Percentiles rank a stretch among this genome's conserved stretches.
phyloP scores from a whole-genome alignment of 92 coral and sea anemone species.

The Virgularia gustaviana region DNA sequence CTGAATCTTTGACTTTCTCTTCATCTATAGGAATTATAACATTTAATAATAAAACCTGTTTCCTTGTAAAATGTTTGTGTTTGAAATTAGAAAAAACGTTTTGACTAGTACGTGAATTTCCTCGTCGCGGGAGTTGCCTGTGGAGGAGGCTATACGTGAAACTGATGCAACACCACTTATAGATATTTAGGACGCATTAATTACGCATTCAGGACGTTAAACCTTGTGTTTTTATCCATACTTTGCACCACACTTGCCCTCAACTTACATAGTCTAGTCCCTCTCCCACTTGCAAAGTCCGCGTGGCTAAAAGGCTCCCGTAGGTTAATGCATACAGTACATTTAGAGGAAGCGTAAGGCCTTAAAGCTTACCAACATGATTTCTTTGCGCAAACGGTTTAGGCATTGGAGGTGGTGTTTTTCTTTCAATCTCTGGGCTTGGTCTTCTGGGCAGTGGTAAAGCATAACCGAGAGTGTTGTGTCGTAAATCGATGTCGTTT shows the following conservation, averaged over 20 bases:
- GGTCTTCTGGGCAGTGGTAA: constrained; percentile 32
- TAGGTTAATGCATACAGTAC: not conserved
- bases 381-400: constrained; percentile 71
- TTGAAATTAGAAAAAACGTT: no score
- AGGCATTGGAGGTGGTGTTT: constrained; percentile 84
- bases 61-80: no score
- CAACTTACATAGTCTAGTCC: no score
- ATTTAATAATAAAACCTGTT: no score
- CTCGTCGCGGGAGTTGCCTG: no score
- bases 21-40: not conserved
- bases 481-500: not conserved
- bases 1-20: not conserved
- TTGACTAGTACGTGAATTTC: no score
- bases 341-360: not conserved
- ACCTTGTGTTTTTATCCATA: not conserved
- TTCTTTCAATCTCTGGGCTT: not conserved
- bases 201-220: not conserved
- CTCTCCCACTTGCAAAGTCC: no score
- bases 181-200: not conserved
- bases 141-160: no score
- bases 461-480: constrained; percentile 22
- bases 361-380: not conserved
- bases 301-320: no score
- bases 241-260: not conserved
- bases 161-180: no score